These are phyloP conservation scores for Phaetusa simplex DNA, from an alignment of 2,113 vertebrate species.

Conservation along the genomic window DNA sequence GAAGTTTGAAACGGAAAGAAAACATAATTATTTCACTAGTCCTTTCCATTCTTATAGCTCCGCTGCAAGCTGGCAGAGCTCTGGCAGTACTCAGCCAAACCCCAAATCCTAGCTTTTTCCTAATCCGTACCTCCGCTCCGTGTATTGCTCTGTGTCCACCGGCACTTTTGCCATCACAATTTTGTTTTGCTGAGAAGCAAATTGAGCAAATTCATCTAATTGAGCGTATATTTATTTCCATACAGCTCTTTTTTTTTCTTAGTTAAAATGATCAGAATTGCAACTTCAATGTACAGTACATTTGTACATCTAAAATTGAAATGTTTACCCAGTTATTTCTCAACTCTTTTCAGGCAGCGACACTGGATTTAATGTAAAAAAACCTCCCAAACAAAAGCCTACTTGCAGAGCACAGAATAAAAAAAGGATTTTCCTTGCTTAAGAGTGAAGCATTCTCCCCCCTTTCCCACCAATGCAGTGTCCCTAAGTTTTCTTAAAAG, in stretches of 20 bases:
- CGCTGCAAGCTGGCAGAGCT: background rate
- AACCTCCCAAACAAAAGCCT: background rate
- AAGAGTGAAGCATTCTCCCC: background rate
- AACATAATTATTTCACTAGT: background rate
- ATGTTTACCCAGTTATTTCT: background rate
- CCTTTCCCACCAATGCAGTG: background rate
- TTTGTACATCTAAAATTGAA: background rate
- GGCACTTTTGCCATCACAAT: background rate
- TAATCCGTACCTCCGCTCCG: background rate
- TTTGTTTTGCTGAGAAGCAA: background rate
- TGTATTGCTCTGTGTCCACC: background rate
- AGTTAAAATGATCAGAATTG: background rate
- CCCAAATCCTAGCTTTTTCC: background rate
- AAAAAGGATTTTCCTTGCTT: background rate
- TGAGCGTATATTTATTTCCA: background rate
- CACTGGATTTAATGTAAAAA: background rate
- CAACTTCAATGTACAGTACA: background rate
- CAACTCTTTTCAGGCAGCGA: background rate
- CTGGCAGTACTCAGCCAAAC: background rate
- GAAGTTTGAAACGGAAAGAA: background rate
- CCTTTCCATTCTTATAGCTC: background rate
- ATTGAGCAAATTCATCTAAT: background rate
- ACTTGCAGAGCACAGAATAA: background rate
- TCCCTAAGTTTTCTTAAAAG: background rate
- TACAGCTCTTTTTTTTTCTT: background rate